Base-by-base conservation (phyloP, 2,113 vertebrate species). In the Boleophthalmus pectinirostris region DNA sequence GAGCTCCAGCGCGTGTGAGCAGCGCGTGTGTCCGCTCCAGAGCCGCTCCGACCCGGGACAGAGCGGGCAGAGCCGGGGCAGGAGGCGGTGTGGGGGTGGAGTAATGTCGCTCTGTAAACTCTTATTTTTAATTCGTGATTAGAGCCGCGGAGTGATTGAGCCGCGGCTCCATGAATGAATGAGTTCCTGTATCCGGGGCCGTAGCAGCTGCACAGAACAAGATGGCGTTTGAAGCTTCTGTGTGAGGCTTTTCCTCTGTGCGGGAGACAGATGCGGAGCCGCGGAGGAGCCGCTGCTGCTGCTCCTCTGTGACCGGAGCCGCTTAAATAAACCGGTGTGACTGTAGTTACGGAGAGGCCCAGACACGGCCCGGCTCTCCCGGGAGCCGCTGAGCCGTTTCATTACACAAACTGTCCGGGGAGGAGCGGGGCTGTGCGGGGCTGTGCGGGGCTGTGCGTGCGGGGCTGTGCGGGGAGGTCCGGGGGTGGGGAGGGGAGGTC, bases 141-240 rank as follows among this genome's bases (percentile, higher is more conserved):
- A 83, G 86, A 89, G 77, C 86, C 85, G 85, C 84, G 78, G 82
- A 88, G 89, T 90, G 71, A 87, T 90, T 85, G 81, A 45, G 85
- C 83, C 78, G 10, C 78, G 74, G 83, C 85, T 82, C 74, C 80
- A 75, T 77, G 80, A 88, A 91, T 92, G 90, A 92, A 93, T 91
- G 93, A 85, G 86, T 90, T 92, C 87, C 92, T 93, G 90, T 93
- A 91, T 92, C 89, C 89, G 85, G 92, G 0, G 88, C 93, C 89
- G 80, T 83, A 90, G 93, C 92, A 92, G 93, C 93, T 94, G 94
- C 93, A 92, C 87, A 88, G 86, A 92, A 94, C 94, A 94, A 94
- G 94, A 94, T 94, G 94, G 94, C 94, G 94, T 92, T 93, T 83
- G 90, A 86, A 92, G 92, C 87, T 85, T 90, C 89, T 87, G 86